Evolutionary conservation across 2,888 invertebrate genomes (phyloP).

Genomic region (Leptothorax acervorum): DNA sequence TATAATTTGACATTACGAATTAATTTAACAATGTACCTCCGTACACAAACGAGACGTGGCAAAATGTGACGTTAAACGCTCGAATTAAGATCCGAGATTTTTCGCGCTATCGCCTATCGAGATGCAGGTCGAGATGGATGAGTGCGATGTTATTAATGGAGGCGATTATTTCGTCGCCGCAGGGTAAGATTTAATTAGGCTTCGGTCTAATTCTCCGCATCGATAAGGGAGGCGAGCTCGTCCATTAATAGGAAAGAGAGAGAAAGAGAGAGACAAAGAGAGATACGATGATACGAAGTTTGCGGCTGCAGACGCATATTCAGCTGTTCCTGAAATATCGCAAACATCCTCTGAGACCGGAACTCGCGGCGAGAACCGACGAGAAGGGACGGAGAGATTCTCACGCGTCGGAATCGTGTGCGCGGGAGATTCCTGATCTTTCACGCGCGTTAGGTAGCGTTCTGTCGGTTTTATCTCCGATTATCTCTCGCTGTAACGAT

Average conservation of each 20-base stretch:
- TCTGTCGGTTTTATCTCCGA: not conserved
- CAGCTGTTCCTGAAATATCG: slow-evolving; percentile 25
- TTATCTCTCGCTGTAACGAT: not conserved
- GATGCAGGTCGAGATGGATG: not conserved
- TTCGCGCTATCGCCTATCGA: not conserved
- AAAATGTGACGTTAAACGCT: not conserved
- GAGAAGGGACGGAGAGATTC: not conserved
- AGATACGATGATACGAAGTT: not conserved
- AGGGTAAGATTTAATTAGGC: slow-evolving; percentile 6
- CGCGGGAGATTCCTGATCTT: not conserved
- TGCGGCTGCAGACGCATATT: not conserved
- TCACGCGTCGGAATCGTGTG: not conserved
- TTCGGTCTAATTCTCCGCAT: slow-evolving; percentile 13
- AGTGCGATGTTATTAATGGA: not conserved
- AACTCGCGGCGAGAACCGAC: not conserved
- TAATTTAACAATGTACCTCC: too few species aligned
- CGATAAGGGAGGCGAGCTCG: not conserved
- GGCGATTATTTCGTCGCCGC: slow-evolving; percentile 13
- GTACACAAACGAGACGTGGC: not conserved
- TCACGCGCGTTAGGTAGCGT: not conserved
- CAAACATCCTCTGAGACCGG: slow-evolving; percentile 6
- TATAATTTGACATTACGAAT: too few species aligned
- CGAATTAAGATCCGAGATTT: not conserved
- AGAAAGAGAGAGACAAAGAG: too few species aligned
- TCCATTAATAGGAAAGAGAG: not conserved